A percentile compares a stretch with the other conserved stretches of the same genome.
phyloP scores from a whole-genome alignment of 2,888 invertebrate genomes.

The Palloptera scutellata region DNA sequence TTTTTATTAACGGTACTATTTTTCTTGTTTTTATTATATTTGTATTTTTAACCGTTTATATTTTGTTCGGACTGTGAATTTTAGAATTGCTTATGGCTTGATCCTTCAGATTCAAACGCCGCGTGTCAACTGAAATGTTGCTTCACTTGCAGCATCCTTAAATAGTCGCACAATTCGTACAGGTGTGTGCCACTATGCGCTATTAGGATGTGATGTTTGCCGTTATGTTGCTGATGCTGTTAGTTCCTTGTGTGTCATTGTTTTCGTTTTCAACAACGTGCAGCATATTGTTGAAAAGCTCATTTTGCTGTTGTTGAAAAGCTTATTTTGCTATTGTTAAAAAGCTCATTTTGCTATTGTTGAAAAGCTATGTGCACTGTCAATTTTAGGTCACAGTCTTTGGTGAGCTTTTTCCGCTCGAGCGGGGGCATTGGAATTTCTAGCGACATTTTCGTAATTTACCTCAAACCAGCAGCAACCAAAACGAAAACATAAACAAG shows the following conservation, averaged over 20 bases:
- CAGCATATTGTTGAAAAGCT: slow-evolving; percentile 2
- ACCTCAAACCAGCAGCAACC: no score
- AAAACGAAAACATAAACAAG: no score
- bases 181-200: slow-evolving; percentile 37
- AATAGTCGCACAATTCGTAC: slow-evolving; percentile 49
- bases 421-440: no score
- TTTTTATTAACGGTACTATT: neutral
- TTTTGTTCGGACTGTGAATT: neutral
- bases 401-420: no score
- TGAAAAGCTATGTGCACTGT: neutral
- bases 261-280: neutral
- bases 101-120: slow-evolving; percentile 53
- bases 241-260: neutral
- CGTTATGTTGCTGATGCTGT: slow-evolving; percentile 9
- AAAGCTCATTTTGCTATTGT: neutral
- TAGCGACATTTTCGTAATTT: no score
- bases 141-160: slow-evolving; percentile 60
- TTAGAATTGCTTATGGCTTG: slow-evolving; percentile 3
- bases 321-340: no score
- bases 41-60: neutral
- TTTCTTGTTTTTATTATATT: slow-evolving; percentile 2
- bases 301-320: neutral
- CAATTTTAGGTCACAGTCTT: no score
- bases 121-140: slow-evolving; percentile 58
- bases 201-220: neutral